Evolutionary conservation across 2,113 vertebrate species (phyloP).

Genomic region (Platysteira castanea): DNA sequence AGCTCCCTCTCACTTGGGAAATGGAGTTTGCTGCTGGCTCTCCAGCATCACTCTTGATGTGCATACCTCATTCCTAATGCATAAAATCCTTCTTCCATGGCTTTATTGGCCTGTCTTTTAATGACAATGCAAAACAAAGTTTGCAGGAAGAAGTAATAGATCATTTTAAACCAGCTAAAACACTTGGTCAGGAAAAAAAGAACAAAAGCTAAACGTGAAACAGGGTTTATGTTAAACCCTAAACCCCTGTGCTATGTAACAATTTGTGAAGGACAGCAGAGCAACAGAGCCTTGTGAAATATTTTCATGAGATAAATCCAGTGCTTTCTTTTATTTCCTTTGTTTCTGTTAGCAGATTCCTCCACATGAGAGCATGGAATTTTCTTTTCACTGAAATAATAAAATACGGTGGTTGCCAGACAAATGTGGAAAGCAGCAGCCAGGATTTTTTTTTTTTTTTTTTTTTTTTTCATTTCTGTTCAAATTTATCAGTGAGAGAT

Average conservation of each 20-base stretch:
- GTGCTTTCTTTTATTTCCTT: neutral
- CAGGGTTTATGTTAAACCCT: neutral
- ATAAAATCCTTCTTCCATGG: neutral
- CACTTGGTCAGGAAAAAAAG: neutral
- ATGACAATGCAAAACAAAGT: neutral
- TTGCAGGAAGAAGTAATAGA: neutral
- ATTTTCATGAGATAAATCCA: neutral
- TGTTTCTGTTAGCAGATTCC: conserved; percentile 30
- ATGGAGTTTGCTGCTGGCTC: neutral
- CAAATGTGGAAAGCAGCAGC: neutral
- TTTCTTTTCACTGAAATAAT: conserved; percentile 18
- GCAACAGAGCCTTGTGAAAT: neutral
- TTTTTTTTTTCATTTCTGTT: neutral
- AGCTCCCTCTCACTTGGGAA: neutral
- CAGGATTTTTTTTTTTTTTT: neutral
- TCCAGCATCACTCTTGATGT: neutral
- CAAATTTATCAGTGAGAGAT: neutral
- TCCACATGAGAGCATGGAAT: conserved; percentile 6
- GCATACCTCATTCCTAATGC: neutral
- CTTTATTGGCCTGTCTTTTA: neutral
- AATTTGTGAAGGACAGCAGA: neutral
- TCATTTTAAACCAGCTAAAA: neutral
- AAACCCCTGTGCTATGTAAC: neutral
- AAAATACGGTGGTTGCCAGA: neutral
- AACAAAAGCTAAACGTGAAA: neutral